Evolutionary conservation across 2,113 vertebrate genomes (phyloP).

Genomic region (Vulpes ferrilata): DNA sequence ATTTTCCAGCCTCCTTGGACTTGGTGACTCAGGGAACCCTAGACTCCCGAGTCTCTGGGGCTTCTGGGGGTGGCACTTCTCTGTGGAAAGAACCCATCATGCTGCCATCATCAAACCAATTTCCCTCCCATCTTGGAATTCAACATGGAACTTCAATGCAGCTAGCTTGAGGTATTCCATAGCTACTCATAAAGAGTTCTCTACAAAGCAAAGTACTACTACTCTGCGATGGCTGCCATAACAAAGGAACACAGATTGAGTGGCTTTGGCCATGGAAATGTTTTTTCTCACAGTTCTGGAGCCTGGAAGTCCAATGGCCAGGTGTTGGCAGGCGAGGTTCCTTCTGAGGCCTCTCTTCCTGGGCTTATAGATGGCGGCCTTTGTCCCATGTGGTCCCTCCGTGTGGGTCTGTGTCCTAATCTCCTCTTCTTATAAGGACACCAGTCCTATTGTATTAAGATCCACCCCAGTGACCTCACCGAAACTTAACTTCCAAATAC

Average conservation of each 20-base stretch:
- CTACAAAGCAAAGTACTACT: fast-evolving
- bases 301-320: neutral
- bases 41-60: fast-evolving
- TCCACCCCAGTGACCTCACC: too few relatives aligned
- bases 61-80: neutral
- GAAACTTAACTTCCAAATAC: neutral
- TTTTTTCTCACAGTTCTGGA: neutral
- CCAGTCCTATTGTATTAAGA: fast-evolving
- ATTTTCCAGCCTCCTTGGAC: neutral
- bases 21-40: fast-evolving
- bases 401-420: too few relatives aligned
- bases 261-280: fast-evolving
- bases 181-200: fast-evolving
- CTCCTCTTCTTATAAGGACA: too few relatives aligned
- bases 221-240: fast-evolving
- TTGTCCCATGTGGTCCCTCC: fast-evolving
- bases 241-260: too few relatives aligned
- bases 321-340: too few relatives aligned
- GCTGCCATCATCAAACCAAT: fast-evolving
- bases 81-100: fast-evolving
- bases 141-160: fast-evolving
- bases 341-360: neutral
- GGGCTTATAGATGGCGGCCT: fast-evolving
- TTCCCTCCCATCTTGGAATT: neutral
- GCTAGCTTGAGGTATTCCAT: fast-evolving